Evolutionary conservation across 1,140 invertebrate species (phyloP).

Genomic region (Euwallacea similis): DNA sequence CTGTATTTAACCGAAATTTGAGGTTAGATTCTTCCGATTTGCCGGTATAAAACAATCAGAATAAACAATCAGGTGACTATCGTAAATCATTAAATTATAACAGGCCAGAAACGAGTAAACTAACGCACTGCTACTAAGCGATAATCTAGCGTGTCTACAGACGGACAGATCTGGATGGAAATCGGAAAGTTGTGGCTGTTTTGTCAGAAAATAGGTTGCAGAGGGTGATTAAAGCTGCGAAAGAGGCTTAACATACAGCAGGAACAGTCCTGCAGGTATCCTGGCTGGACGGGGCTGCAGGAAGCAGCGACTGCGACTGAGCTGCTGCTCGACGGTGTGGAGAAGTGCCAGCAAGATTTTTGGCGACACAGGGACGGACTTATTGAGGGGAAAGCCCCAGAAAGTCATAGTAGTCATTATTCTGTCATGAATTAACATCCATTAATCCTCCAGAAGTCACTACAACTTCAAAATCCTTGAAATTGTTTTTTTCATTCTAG

Average conservation of each 20-base stretch:
- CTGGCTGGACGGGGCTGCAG: constrained; percentile 24
- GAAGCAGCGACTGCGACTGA: constrained; percentile 32
- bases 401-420: too few relatives aligned
- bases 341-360: constrained; percentile 22
- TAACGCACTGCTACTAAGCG: constrained; percentile 27
- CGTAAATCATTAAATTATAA: too few relatives aligned
- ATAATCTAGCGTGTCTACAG: background rate
- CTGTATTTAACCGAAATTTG: background rate
- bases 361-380: constrained; percentile 7
- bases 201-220: constrained; percentile 3
- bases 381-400: too few relatives aligned
- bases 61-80: too few relatives aligned
- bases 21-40: background rate
- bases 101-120: too few relatives aligned
- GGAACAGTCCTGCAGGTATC: background rate
- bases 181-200: background rate
- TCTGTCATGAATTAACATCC: too few relatives aligned
- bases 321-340: constrained; percentile 28
- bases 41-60: too few relatives aligned
- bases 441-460: too few relatives aligned
- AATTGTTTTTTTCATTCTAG: too few relatives aligned
- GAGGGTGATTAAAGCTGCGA: background rate
- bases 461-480: too few relatives aligned
- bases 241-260: background rate
- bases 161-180: background rate